These are phyloP conservation scores for Phytoseiulus persimilis DNA, from an alignment of 2,888 invertebrate genomes.

Conservation along the genomic window DNA sequence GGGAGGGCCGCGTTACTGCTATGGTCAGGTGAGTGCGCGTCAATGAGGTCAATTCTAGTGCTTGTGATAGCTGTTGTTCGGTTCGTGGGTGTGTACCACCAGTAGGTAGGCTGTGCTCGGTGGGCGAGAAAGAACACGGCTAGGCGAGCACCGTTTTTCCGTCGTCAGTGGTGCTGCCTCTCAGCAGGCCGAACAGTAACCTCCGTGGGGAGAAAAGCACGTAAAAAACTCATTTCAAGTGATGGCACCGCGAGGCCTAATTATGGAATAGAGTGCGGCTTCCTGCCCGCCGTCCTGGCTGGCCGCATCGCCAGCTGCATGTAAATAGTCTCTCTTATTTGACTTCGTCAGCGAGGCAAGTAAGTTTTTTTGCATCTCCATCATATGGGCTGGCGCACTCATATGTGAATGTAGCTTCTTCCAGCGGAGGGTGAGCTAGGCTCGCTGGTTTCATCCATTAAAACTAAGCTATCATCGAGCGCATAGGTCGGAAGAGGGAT, in stretches of 20 bases:
- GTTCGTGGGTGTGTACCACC: neutral
- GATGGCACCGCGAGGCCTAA: slow-evolving; percentile 12
- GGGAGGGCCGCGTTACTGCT: no score
- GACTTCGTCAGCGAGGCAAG: neutral
- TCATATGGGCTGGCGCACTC: neutral
- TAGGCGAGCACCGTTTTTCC: neutral
- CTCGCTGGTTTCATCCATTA: neutral
- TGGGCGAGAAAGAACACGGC: neutral
- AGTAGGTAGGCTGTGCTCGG: neutral
- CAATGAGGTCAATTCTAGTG: no score
- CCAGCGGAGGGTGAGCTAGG: neutral
- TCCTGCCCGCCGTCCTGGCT: neutral
- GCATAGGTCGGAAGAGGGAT: neutral
- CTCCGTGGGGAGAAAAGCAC: neutral
- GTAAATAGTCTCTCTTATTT: neutral
- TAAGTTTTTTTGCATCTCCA: neutral
- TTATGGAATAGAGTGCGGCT: slow-evolving; percentile 30
- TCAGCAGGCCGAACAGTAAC: neutral
- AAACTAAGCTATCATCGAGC: neutral
- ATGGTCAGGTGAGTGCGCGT: no score
- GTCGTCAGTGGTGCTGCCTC: neutral
- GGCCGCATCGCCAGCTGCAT: neutral
- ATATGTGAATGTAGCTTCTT: neutral
- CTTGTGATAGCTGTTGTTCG: neutral
- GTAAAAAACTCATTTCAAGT: slow-evolving; percentile 38